Percentiles rank a stretch among this genome's conserved stretches.
Evolutionary conservation across 2,888 invertebrate genomes (phyloP).

Genomic region (Volucella inflata): DNA sequence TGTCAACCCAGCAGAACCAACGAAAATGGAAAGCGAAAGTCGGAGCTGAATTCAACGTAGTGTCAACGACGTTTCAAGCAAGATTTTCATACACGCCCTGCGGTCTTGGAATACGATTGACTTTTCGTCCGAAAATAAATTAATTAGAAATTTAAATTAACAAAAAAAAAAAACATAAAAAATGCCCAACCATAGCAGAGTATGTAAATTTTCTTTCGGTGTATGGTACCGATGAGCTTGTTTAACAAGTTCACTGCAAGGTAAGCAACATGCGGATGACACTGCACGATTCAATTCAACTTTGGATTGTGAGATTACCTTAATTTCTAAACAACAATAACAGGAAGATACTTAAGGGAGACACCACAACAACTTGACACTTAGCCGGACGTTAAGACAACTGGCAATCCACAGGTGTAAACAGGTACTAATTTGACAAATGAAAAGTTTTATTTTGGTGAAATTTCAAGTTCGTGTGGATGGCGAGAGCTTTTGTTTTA

Average conservation of each 20-base stretch:
- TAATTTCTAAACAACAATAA: background rate
- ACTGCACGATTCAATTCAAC: background rate
- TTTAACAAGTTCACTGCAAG: background rate
- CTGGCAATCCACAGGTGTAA: slow-evolving; percentile 22
- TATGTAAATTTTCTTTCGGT: background rate
- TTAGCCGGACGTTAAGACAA: background rate
- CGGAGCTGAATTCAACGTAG: background rate
- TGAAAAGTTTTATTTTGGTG: slow-evolving; percentile 25
- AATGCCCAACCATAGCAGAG: too few species aligned
- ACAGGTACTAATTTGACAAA: slow-evolving; percentile 47
- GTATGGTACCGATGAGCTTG: background rate
- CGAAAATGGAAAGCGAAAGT: slow-evolving; percentile 24
- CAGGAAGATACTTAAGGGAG: too few species aligned
- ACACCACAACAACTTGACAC: too few species aligned
- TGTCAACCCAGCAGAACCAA: slow-evolving; percentile 5
- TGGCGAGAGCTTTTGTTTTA: slow-evolving; percentile 27
- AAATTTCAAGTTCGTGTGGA: slow-evolving; percentile 22
- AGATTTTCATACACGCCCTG: too few species aligned
- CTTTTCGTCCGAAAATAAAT: background rate
- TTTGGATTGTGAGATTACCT: slow-evolving; percentile 1
- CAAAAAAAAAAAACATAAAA: background rate
- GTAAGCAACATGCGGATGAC: background rate
- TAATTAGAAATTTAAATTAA: background rate
- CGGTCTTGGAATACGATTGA: background rate
- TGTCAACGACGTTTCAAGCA: too few species aligned